Conservation (phyloP, 2,113 vertebrate genomes). For the Oncorhynchus nerka region DNA sequence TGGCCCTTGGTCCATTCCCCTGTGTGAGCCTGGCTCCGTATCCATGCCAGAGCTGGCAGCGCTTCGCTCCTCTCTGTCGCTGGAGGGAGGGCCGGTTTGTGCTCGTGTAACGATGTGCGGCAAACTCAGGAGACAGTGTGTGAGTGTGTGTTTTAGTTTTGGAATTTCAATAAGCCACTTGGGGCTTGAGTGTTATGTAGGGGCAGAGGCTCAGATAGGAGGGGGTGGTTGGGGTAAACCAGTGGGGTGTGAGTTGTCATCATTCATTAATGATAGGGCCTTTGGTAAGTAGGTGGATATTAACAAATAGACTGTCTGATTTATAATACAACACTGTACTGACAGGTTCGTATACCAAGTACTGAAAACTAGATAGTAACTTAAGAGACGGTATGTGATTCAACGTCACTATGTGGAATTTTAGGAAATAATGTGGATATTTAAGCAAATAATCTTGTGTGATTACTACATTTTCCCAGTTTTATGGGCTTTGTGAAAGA, state of each 20-base stretch:
- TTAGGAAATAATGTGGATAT: neutral
- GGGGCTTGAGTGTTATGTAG: neutral
- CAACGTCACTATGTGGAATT: neutral
- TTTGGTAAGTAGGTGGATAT: neutral
- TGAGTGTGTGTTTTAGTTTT: neutral
- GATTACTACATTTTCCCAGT: neutral
- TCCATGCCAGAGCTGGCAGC: neutral
- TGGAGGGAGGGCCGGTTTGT: neutral
- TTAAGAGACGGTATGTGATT: neutral
- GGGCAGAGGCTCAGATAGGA: neutral
- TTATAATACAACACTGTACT: slow-evolving; percentile 15
- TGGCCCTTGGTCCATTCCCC: neutral
- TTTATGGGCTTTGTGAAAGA: neutral
- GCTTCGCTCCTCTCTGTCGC: neutral
- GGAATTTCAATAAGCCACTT: neutral
- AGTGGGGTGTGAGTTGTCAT: neutral
- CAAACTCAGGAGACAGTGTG: neutral
- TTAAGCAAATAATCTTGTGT: neutral
- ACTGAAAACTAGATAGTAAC: neutral
- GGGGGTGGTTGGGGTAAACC: neutral
- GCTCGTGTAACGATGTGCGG: neutral
- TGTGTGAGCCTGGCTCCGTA: neutral
- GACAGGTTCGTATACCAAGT: neutral
- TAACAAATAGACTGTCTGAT: slow-evolving; percentile 2
- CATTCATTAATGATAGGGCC: neutral